These are phyloP conservation scores for Scotopteryx bipunctaria DNA, from an alignment of 2,888 invertebrate genomes.

Conservation along the genomic window DNA sequence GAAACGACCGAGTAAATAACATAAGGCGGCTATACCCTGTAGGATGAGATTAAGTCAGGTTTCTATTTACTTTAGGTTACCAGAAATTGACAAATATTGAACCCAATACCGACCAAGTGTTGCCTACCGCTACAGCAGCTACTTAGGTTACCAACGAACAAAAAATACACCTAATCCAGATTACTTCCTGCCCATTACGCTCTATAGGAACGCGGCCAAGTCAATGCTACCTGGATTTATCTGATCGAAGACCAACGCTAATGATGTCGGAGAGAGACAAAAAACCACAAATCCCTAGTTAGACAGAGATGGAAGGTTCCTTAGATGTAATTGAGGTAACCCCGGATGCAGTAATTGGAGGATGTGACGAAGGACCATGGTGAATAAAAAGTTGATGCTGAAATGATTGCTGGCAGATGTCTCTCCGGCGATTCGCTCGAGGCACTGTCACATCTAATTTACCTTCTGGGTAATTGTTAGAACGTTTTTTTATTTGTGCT, in stretches of 20 bases:
- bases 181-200: conserved; percentile 15
- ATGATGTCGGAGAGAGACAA: conserved; percentile 22
- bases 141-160: background rate
- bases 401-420: conserved; percentile 16
- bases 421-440: conserved; percentile 11
- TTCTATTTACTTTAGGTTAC: too few relatives aligned
- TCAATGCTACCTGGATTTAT: conserved; percentile 23
- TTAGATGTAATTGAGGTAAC: conserved; percentile 9
- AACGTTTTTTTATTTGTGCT: conserved; percentile 5
- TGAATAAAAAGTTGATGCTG: conserved; percentile 20
- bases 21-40: too few relatives aligned
- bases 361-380: conserved; percentile 17
- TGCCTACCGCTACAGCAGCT: too few relatives aligned
- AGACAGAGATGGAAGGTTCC: conserved; percentile 9
- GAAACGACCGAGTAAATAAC: too few relatives aligned
- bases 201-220: conserved; percentile 17
- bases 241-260: conserved; percentile 18
- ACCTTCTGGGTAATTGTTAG: conserved; percentile 15
- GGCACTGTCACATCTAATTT: conserved; percentile 16
- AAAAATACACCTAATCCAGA: conserved; percentile 5
- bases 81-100: too few relatives aligned
- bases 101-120: too few relatives aligned
- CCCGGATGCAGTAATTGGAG: conserved; percentile 24
- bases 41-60: too few relatives aligned
- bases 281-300: background rate